Conservation (phyloP, 1,140 invertebrate genomes). For the Drosophila pandora region DNA sequence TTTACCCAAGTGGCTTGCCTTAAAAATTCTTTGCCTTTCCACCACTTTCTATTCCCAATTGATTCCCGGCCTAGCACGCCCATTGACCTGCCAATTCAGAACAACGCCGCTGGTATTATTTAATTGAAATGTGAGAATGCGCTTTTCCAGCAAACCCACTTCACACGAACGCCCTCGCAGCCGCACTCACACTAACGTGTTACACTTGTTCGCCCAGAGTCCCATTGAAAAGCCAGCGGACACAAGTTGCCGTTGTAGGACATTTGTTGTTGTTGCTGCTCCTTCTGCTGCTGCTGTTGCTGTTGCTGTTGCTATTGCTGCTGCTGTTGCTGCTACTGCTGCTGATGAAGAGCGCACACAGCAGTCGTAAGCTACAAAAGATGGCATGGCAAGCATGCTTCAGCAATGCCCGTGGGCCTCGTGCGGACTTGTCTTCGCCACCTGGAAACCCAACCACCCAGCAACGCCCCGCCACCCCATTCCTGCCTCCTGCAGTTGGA, state of each 20-base stretch:
- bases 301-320: slow-evolving; percentile 9
- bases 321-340: slow-evolving; percentile 37
- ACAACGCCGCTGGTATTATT: slow-evolving; percentile 67
- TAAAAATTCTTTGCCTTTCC: not conserved
- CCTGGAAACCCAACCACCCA: slow-evolving; percentile 15
- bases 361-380: slow-evolving; percentile 62
- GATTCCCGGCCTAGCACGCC: slow-evolving; percentile 29
- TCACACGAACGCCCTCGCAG: slow-evolving; percentile 44
- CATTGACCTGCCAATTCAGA: slow-evolving; percentile 50
- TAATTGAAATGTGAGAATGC: slow-evolving; percentile 80
- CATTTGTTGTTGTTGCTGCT: slow-evolving; percentile 45
- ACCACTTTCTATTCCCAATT: slow-evolving; percentile 14
- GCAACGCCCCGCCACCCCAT: not conserved
- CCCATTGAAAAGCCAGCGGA: slow-evolving; percentile 58
- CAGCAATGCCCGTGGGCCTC: slow-evolving; percentile 74
- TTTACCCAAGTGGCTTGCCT: not conserved
- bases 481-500: slow-evolving; percentile 36
- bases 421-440: slow-evolving; percentile 32
- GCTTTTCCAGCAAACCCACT: slow-evolving; percentile 68
- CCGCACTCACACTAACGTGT: slow-evolving; percentile 35
- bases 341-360: slow-evolving; percentile 75
- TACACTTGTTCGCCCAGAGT: slow-evolving; percentile 50
- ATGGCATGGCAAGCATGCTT: slow-evolving; percentile 66
- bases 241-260: slow-evolving; percentile 26
- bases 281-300: slow-evolving; percentile 29